Percentiles rank a stretch among this genome's conserved stretches.
phyloP scores from a whole-genome alignment of 2,113 vertebrate species.

The Emydura subglobosa region DNA sequence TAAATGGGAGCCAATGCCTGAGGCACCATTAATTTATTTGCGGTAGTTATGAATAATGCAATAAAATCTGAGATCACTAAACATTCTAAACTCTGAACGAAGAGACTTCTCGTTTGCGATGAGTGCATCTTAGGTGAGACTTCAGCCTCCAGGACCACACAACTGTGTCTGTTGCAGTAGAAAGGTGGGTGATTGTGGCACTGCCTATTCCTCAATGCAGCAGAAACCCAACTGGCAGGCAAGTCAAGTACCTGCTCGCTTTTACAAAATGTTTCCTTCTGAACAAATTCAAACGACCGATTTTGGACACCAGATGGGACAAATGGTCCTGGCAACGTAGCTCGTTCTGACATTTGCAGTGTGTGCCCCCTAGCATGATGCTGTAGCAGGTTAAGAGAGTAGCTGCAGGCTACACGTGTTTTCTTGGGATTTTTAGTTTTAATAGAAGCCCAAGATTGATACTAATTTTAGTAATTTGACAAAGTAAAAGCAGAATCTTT shows the following conservation, averaged over 20 bases:
- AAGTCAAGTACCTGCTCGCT: too few relatives aligned
- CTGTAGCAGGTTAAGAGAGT: background rate
- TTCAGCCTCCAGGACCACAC: too few relatives aligned
- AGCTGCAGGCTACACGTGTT: background rate
- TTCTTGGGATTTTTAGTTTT: too few relatives aligned
- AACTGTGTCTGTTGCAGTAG: too few relatives aligned
- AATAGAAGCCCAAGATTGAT: background rate
- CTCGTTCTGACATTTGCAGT: background rate
- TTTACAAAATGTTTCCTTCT: background rate
- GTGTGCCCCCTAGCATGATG: background rate
- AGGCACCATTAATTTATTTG: too few relatives aligned
- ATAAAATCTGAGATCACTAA: background rate
- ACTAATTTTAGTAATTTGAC: background rate
- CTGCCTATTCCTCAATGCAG: too few relatives aligned
- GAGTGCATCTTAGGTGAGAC: too few relatives aligned
- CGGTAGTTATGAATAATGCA: background rate
- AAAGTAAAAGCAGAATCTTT: background rate
- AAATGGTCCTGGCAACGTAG: background rate
- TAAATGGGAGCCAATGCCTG: rapidly evolving
- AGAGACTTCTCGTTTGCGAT: too few relatives aligned
- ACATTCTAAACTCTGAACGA: too few relatives aligned
- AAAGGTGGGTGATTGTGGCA: too few relatives aligned
- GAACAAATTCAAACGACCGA: background rate
- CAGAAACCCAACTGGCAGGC: background rate
- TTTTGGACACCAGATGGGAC: background rate